These are phyloP conservation scores for Fopius arisanus DNA, from an alignment of 1,140 invertebrate genomes.

Conservation along the genomic window DNA sequence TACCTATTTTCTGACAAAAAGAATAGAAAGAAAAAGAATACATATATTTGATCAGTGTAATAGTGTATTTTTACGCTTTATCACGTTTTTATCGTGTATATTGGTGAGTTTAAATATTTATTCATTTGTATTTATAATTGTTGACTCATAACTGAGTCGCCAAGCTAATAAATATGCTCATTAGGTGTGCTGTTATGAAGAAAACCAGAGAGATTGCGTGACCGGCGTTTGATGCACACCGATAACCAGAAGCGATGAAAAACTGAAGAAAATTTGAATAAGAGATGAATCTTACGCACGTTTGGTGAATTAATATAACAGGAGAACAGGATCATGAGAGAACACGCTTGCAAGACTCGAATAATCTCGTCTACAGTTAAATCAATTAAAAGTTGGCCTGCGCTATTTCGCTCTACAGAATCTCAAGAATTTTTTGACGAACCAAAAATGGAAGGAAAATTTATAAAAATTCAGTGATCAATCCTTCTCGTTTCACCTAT, in stretches of 20 bases:
- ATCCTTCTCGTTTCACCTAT: background rate
- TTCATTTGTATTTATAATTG: constrained; percentile 25
- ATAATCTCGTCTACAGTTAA: constrained; percentile 25
- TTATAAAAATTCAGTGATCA: background rate
- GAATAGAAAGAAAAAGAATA: background rate
- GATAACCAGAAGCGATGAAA: constrained; percentile 16
- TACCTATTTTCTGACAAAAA: background rate
- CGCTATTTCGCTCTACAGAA: constrained; percentile 1
- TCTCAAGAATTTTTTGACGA: constrained; percentile 3
- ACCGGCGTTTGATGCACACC: constrained; percentile 8
- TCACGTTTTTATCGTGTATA: constrained; percentile 29
- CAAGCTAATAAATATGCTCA: constrained; percentile 30
- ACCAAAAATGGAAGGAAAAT: constrained; percentile 17
- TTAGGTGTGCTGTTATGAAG: constrained; percentile 21
- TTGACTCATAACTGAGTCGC: constrained; percentile 25
- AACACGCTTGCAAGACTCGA: background rate
- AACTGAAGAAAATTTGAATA: background rate
- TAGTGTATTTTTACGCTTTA: constrained; percentile 21
- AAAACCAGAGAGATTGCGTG: background rate
- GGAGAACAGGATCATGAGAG: background rate
- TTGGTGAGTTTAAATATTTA: constrained; percentile 23
- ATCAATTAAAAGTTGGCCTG: constrained; percentile 17
- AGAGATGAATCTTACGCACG: background rate
- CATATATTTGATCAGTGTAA: constrained; percentile 11
- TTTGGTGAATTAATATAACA: background rate